These are phyloP conservation scores for Erebia epiphron DNA, from an alignment of 2,888 invertebrate genomes.

Conservation along the genomic window DNA sequence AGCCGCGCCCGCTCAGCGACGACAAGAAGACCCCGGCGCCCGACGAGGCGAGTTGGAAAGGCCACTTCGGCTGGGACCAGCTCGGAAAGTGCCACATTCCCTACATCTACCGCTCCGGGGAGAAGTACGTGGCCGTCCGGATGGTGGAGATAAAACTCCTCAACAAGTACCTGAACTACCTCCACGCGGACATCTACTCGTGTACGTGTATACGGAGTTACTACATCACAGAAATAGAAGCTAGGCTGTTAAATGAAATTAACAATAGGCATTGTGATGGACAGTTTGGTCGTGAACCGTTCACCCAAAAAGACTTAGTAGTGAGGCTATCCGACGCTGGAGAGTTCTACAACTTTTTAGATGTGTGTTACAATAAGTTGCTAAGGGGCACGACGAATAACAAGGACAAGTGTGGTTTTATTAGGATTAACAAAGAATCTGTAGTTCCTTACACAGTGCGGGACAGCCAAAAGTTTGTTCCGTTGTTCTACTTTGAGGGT, in stretches of 20 bases:
- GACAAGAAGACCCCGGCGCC: constrained; percentile 75
- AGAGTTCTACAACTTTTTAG: constrained; percentile 95
- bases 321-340: constrained; percentile 94
- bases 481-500: constrained; percentile 93
- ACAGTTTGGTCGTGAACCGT: constrained; percentile 94
- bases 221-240: constrained; percentile 95
- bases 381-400: constrained; percentile 87
- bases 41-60: constrained; percentile 90
- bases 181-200: constrained; percentile 94
- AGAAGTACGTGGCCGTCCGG: constrained; percentile 95
- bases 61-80: constrained; percentile 95
- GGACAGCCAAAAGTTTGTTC: constrained; percentile 93
- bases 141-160: constrained; percentile 96
- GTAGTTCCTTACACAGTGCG: constrained; percentile 96
- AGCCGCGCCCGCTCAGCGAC: constrained; percentile 59
- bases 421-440: constrained; percentile 95
- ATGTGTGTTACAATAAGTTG: constrained; percentile 93
- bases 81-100: constrained; percentile 94
- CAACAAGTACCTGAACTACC: constrained; percentile 93
- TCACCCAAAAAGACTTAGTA: constrained; percentile 94
- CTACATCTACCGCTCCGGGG: constrained; percentile 91
- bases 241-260: constrained; percentile 94
- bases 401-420: constrained; percentile 94
- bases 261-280: constrained; percentile 96
- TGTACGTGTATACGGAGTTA: constrained; percentile 96